These are phyloP conservation scores for Sycophaga agraensis DNA, from an alignment of 1,140 invertebrate genomes.

Conservation along the genomic window DNA sequence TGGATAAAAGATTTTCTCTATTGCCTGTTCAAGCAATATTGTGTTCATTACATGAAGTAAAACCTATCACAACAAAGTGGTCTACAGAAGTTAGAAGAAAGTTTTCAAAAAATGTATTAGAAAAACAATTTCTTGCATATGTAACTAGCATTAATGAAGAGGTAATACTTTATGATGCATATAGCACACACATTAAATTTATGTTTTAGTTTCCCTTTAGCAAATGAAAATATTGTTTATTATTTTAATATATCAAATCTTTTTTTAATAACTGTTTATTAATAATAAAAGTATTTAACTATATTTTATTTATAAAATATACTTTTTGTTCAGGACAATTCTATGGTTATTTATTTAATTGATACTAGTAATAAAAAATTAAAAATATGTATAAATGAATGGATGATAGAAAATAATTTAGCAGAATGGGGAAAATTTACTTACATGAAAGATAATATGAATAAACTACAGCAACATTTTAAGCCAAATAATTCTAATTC, in stretches of 20 bases:
- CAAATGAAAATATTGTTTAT: too few relatives aligned
- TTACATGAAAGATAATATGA: conserved; percentile 36
- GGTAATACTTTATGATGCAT: conserved; percentile 25
- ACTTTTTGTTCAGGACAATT: conserved; percentile 39
- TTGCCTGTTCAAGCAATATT: conserved; percentile 49
- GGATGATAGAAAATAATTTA: conserved; percentile 39
- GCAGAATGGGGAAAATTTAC: conserved; percentile 39
- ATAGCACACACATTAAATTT: too few relatives aligned
- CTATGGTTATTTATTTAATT: conserved; percentile 40
- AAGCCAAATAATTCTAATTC: not conserved
- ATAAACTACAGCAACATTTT: conserved; percentile 25
- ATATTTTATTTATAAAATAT: not conserved
- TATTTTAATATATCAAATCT: too few relatives aligned
- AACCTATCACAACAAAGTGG: conserved; percentile 38
- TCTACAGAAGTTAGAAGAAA: conserved; percentile 12
- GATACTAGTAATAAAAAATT: conserved; percentile 36
- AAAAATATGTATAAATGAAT: conserved; percentile 38
- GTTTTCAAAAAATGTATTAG: conserved; percentile 29
- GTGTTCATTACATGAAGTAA: conserved; percentile 44
- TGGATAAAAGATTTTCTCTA: conserved; percentile 42
- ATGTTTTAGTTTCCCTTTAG: too few relatives aligned
- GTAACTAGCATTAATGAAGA: conserved; percentile 25
- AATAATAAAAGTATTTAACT: not conserved
- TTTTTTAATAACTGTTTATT: not conserved
- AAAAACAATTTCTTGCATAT: conserved; percentile 29